A percentile compares a stretch with the other conserved stretches of the same genome.
These are phyloP conservation scores for Rotaria magnacalcarata DNA, from an alignment of 2,888 invertebrate genomes.

Conservation along the genomic window DNA sequence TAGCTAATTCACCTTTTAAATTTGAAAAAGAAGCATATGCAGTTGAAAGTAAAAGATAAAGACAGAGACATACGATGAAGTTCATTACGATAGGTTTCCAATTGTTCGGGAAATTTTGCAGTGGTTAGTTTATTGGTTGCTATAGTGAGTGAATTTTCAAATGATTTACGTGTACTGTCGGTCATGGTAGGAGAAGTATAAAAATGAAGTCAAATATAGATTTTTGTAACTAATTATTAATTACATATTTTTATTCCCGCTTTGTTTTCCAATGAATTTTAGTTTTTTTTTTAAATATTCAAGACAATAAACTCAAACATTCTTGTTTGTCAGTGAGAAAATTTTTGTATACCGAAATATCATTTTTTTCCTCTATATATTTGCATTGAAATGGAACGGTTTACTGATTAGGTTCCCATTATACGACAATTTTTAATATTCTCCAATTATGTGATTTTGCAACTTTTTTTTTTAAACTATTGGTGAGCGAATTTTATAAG, in stretches of 20 bases:
- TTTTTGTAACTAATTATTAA: not conserved
- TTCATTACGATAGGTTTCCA: not conserved
- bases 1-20: not conserved
- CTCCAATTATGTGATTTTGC: too few species aligned
- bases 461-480: too few species aligned
- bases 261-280: not conserved
- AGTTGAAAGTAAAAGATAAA: not conserved
- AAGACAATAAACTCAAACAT: too few species aligned
- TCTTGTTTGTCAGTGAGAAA: too few species aligned
- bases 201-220: not conserved
- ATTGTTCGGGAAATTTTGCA: not conserved
- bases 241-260: slow-evolving; percentile 8
- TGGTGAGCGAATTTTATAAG: too few species aligned
- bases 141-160: not conserved
- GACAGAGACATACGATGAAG: not conserved
- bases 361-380: too few species aligned
- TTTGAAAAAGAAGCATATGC: not conserved
- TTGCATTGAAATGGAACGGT: too few species aligned
- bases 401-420: too few species aligned
- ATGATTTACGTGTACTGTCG: not conserved
- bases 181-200: not conserved
- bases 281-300: too few species aligned
- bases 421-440: too few species aligned
- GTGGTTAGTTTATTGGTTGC: not conserved
- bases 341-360: too few species aligned